Evolutionary conservation across 2,113 vertebrate species (phyloP).

Genomic region (Megalops atlanticus): DNA sequence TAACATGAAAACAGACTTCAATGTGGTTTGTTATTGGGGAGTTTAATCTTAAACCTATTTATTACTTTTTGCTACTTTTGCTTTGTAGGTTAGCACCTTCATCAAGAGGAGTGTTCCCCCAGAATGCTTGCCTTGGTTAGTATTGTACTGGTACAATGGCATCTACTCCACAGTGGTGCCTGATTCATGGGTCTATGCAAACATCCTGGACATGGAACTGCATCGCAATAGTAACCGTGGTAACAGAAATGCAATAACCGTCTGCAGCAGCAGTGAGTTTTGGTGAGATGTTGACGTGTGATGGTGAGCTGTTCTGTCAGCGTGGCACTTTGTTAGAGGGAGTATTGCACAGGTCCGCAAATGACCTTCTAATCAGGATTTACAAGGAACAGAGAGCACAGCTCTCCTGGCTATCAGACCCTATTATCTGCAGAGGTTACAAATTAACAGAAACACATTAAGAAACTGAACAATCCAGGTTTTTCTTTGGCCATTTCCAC

Average conservation of each 20-base stretch:
- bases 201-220: background rate
- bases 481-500: no score
- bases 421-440: background rate
- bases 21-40: no score
- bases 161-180: no score
- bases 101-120: no score
- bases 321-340: background rate
- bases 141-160: no score
- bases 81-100: no score
- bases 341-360: background rate
- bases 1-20: no score
- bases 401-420: background rate
- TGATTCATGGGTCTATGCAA: no score
- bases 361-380: background rate
- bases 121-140: no score
- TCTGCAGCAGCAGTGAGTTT: background rate
- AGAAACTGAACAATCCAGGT: background rate
- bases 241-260: background rate
- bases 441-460: background rate
- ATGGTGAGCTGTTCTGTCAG: background rate
- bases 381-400: no score
- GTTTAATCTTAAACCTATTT: no score
- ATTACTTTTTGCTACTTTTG: no score
- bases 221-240: background rate
- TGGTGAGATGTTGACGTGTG: background rate